These are phyloP conservation scores for Polypedilum vanderplanki DNA, from an alignment of 1,140 invertebrate genomes.

Conservation along the genomic window DNA sequence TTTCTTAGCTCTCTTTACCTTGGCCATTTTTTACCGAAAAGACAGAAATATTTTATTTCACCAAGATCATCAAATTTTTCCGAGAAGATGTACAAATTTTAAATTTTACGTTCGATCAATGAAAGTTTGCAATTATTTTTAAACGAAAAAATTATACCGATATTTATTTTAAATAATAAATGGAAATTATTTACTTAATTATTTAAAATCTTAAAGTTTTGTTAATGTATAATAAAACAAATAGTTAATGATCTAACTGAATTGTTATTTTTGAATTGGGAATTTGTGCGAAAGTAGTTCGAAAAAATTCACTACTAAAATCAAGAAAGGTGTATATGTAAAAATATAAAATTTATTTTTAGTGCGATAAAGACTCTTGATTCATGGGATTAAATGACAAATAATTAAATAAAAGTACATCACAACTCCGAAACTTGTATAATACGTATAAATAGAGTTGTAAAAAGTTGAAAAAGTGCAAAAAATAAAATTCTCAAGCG, in stretches of 20 bases:
- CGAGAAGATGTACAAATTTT: not conserved
- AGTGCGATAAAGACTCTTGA: too few species aligned
- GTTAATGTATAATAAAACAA: not conserved
- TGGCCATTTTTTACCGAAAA: constrained; percentile 12
- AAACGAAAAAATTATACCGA: not conserved
- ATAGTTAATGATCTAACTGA: not conserved
- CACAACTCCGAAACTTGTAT: not conserved
- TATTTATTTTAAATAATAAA: not conserved
- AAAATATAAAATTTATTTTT: too few species aligned
- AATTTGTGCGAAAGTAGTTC: too few species aligned
- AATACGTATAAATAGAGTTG: not conserved
- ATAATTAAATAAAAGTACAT: too few species aligned
- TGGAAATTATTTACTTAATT: not conserved
- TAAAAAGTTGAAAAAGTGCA: not conserved
- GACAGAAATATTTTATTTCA: not conserved
- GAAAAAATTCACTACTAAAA: not conserved
- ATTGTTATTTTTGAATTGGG: not conserved
- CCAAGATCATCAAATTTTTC: too few species aligned
- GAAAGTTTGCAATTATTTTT: not conserved
- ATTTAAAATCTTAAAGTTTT: too few species aligned
- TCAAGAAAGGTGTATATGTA: not conserved
- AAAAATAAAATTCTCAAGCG: not conserved
- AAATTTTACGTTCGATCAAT: not conserved
- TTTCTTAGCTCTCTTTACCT: not conserved
- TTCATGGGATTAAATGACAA: too few species aligned